Evolutionary conservation across 2,797 vertebrate genomes (phyloP), one percentile per base, ranked within the genome.

Genomic region (Tokudaia tokunoshimensis): DNA sequence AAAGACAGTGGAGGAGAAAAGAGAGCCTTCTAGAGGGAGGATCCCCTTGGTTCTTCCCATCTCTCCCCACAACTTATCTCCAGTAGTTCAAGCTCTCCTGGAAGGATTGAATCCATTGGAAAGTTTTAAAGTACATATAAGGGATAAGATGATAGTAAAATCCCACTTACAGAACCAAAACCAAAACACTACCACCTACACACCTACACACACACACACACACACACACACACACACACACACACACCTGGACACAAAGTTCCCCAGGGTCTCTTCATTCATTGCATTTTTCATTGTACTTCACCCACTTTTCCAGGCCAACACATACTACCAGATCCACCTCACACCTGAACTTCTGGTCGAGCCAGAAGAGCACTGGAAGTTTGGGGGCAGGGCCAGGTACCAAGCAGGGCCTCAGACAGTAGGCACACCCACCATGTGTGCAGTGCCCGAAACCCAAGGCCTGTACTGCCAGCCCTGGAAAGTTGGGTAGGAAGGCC

Each of bases 261-360:
- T 95, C 61, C 70, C 47, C 74, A 67, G 67, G 75, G 85, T 67
- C 86, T 94, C 78, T 79, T 65, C 91, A 94, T 55, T 89, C 80
- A 92, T 92, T 95, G 90, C 86, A 76, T 92, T 96, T 97, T 91
- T 59, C 91, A 90, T 52, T 52, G 65, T 1, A 75, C 94, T 37
- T 93, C 96, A 90, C 96, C 96, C 91, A 85, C 20, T 93, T n/a
- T 61, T 74, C 79, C 80, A 82, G 70, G 87, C 65, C 55, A 70
- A 41, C 65, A 96, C 86, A 93, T 82, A 97, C 50, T 81, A 89
- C 81, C 55, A 78, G 86, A 85, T 70, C 63, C 89, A 87, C 80
- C 89, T 89, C 89, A 95, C 96, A 97, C 96, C 95, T 95, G 96
- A 97, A 97, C 95, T 97, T 98, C 97, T 97, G 95, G 97, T 96